Conservation (phyloP, 2,888 invertebrate genomes). For the Heteropelma amictum region DNA sequence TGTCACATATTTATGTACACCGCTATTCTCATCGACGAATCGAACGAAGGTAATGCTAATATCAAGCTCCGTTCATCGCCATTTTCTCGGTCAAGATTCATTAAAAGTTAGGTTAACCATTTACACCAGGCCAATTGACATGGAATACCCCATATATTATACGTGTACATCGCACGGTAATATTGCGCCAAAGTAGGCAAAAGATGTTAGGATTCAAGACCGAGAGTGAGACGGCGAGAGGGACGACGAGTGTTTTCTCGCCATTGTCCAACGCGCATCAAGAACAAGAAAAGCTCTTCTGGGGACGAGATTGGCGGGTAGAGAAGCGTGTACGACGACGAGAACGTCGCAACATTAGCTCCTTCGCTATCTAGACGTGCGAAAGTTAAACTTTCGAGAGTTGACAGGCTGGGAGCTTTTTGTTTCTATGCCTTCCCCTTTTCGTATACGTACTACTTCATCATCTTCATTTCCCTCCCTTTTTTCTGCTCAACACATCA, state of each 20-base stretch:
- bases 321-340: constrained; percentile 52
- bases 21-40: too few species aligned
- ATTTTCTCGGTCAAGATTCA: too few species aligned
- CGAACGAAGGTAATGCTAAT: too few species aligned
- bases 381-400: constrained; percentile 39
- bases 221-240: constrained; percentile 51
- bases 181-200: constrained; percentile 50
- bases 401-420: constrained; percentile 38
- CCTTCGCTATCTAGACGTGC: constrained; percentile 43
- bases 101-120: too few species aligned
- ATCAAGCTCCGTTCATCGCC: too few species aligned
- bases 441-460: constrained; percentile 38
- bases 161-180: too few species aligned
- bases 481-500: constrained; percentile 67
- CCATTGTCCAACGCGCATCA: constrained; percentile 73
- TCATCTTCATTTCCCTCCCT: constrained; percentile 51
- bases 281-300: constrained; percentile 72
- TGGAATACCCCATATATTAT: too few species aligned
- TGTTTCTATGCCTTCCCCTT: constrained; percentile 56
- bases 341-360: constrained; percentile 22
- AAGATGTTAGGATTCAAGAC: constrained; percentile 53
- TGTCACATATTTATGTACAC: too few species aligned
- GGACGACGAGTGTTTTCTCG: constrained; percentile 68
- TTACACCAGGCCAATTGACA: too few species aligned
- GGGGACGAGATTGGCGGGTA: constrained; percentile 62